phyloP scores from a whole-genome alignment of 1,140 invertebrate genomes.

The Sweltsa coloradensis region DNA sequence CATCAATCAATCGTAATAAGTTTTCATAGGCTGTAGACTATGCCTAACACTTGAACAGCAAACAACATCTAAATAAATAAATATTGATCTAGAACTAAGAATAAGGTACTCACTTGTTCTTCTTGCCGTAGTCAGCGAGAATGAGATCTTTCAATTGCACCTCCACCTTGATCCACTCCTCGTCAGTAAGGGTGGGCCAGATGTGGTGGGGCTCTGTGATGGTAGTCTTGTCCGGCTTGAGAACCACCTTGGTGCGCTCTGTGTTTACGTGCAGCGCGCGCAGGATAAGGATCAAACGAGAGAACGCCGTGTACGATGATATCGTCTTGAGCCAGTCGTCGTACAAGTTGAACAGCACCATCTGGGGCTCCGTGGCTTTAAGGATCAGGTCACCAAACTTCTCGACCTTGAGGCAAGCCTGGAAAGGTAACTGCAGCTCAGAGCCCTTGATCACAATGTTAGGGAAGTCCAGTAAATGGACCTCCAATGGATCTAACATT shows the following conservation, averaged over 20 bases:
- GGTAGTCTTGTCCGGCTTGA: slow-evolving; percentile 98
- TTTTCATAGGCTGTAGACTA: too few species aligned
- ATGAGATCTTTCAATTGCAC: slow-evolving; percentile 97
- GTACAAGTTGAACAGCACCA: slow-evolving; percentile 99
- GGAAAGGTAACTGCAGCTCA: slow-evolving; percentile 97
- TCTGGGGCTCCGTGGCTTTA: slow-evolving; percentile 98
- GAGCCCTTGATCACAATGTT: slow-evolving; percentile 99
- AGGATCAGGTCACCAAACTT: slow-evolving; percentile 99
- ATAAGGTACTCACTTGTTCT: slow-evolving; percentile 89
- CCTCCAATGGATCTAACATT: slow-evolving; percentile 98
- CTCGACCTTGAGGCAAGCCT: slow-evolving; percentile 97
- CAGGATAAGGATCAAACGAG: slow-evolving; percentile 90
- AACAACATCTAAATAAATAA: too few species aligned
- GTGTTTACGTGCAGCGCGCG: slow-evolving; percentile 98
- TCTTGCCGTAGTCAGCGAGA: slow-evolving; percentile 98
- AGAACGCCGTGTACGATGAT: slow-evolving; percentile 95
- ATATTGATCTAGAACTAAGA: too few species aligned
- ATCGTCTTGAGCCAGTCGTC: slow-evolving; percentile 99
- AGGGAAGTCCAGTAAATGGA: slow-evolving; percentile 97
- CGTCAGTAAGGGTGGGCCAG: slow-evolving; percentile 94
- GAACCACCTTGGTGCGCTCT: slow-evolving; percentile 93
- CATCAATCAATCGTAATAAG: too few species aligned
- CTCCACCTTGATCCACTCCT: slow-evolving; percentile 99
- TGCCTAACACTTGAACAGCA: too few species aligned
- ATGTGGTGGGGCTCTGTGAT: slow-evolving; percentile 99